Base-by-base conservation (phyloP, 2,113 vertebrate species). In the Mormoops blainvillei region DNA sequence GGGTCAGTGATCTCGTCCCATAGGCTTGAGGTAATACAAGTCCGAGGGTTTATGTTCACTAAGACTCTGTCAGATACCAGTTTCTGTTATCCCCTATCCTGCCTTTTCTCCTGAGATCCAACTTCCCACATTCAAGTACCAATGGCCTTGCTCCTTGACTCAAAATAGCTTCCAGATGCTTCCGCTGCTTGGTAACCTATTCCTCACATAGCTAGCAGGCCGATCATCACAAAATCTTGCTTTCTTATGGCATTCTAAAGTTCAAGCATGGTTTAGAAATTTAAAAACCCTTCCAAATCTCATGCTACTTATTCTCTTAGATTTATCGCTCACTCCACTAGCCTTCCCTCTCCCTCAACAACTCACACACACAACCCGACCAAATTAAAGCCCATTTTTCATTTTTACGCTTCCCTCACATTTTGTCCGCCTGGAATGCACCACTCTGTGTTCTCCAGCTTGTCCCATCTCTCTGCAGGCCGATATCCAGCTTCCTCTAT, bases 201-300 rank as follows among this genome's bases (percentile, higher is more conserved):
- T 77, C 48, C 73, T 38, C 52, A 67, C 22, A 45, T 5, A 86
- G 26, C 11, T 74, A 78, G 36, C 26, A 50, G 38, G 24, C 38
- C 82, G 76, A 77, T 41, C 90, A 85, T 81, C 19, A n/a, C 45
- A 31, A 94, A 48, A 45, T 94, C 74, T 87, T 26, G 41, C 67
- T 89, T 63, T 88, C 48, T 84, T 22, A 36, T 24, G 65, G 15
- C 54, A 36, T 80, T 80, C 36, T 48, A 48, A 85, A 38, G 36
- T 83, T 77, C 56, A 68, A 67, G 24, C 22, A 16, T 71, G 18
- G 43, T 71, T 81, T 54, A 5, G 4, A 65, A 95, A 63, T 78
- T 56, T 78, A n/a, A 65, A 78, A 38, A 67, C 11, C n/a, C 41
- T 77, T 80, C 10, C 68, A 87, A 45, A 81, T 90, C 5, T 56